These are phyloP conservation scores for Drosophila navojoa DNA, from an alignment of 1,140 invertebrate species.

Conservation along the genomic window DNA sequence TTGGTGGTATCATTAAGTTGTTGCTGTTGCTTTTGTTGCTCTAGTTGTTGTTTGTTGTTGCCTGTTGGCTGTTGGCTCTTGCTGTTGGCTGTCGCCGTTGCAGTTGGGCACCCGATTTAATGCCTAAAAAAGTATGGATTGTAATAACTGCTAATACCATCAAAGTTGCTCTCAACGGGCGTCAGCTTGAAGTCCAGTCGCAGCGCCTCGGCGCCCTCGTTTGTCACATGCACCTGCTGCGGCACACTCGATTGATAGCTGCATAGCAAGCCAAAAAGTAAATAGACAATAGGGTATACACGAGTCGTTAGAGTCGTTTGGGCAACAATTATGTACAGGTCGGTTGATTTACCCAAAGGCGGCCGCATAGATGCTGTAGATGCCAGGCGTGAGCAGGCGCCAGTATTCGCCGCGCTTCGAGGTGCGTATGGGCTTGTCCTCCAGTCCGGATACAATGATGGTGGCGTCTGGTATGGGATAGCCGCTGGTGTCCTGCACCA, in stretches of 20 bases:
- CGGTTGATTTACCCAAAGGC: slow-evolving; percentile 88
- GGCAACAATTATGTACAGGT: no score
- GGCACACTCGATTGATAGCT: slow-evolving; percentile 73
- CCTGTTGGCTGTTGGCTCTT: neutral
- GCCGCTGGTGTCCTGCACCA: slow-evolving; percentile 85
- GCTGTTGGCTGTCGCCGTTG: neutral
- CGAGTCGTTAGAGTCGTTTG: neutral
- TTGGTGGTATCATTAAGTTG: slow-evolving; percentile 1
- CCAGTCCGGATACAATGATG: slow-evolving; percentile 88
- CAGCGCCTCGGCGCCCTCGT: slow-evolving; percentile 69
- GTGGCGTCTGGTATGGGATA: slow-evolving; percentile 88
- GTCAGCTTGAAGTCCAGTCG: slow-evolving; percentile 80
- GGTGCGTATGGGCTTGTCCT: slow-evolving; percentile 89
- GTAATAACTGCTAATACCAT: slow-evolving; percentile 84
- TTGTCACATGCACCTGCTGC: slow-evolving; percentile 72
- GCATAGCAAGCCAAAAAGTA: no score
- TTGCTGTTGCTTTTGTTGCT: neutral
- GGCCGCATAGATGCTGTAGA: slow-evolving; percentile 89
- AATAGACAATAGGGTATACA: slow-evolving; percentile 2
- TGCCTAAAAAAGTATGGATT: slow-evolving; percentile 80
- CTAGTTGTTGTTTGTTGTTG: neutral
- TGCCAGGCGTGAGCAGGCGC: slow-evolving; percentile 92
- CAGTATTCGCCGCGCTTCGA: slow-evolving; percentile 94
- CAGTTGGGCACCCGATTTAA: slow-evolving; percentile 39
- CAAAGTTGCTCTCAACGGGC: slow-evolving; percentile 74